phyloP scores from a whole-genome alignment of 2,113 vertebrate genomes.

The Sapayoa aenigma region DNA sequence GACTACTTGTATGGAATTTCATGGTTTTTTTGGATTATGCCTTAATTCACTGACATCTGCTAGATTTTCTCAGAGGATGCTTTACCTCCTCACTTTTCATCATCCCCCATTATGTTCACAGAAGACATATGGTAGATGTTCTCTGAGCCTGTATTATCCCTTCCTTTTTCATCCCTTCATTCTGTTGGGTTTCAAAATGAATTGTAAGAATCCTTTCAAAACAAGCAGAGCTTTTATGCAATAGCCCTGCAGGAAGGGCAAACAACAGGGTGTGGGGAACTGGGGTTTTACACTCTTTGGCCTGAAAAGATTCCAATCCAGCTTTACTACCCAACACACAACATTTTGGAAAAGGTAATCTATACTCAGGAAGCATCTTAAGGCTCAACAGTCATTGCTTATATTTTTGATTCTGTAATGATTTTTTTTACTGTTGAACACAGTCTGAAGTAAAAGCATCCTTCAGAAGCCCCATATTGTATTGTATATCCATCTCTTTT shows the following conservation, averaged over 20 bases:
- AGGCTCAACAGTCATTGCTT: neutral
- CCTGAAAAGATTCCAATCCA: neutral
- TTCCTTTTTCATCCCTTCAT: neutral
- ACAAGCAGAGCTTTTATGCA: neutral
- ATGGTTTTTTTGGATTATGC: neutral
- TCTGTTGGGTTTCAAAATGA: neutral
- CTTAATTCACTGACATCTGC: neutral
- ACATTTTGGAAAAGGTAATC: neutral
- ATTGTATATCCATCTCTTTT: neutral
- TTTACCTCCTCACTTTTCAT: neutral
- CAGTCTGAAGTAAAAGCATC: neutral
- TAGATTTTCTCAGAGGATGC: neutral
- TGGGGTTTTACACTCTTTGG: neutral
- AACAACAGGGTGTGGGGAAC: neutral
- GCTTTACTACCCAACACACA: neutral
- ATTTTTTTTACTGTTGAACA: neutral
- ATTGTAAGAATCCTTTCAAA: neutral
- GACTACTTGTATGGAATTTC: neutral
- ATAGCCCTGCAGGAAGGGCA: neutral
- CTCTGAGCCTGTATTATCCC: neutral
- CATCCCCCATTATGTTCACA: neutral
- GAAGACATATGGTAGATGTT: neutral
- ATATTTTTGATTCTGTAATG: neutral
- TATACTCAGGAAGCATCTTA: neutral
- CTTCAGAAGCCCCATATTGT: neutral